A percentile compares a stretch with the other conserved stretches of the same genome.
Evolutionary conservation across 2,888 invertebrate species (phyloP).

Genomic region (Xestia sexstrigata): DNA sequence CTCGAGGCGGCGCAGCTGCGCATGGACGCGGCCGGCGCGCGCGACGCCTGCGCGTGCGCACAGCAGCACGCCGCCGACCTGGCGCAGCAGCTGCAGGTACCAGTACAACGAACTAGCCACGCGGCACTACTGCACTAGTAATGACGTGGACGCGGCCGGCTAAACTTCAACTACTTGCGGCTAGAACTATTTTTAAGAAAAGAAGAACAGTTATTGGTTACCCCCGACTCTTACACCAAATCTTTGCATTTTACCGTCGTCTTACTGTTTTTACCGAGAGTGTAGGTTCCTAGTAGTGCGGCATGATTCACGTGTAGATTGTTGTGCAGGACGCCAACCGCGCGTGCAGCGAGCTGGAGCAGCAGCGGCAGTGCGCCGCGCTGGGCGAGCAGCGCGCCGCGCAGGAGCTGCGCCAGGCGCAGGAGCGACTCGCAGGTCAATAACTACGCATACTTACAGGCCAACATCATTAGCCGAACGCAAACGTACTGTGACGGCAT

Average conservation of each 20-base stretch:
- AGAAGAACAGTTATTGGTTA: not conserved
- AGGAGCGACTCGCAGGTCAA: conserved; percentile 79
- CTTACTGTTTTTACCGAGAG: not conserved
- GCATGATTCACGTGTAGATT: conserved; percentile 55
- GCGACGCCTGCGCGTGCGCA: conserved; percentile 84
- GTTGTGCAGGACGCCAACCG: conserved; percentile 88
- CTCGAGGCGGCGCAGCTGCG: conserved; percentile 86
- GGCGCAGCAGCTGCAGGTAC: conserved; percentile 88
- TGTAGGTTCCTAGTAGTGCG: conserved; percentile 48
- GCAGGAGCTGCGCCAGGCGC: conserved; percentile 89
- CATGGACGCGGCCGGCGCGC: conserved; percentile 85
- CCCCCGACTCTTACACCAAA: not conserved
- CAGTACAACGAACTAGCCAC: conserved; percentile 52
- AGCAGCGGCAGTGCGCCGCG: conserved; percentile 83
- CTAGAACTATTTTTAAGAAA: not conserved
- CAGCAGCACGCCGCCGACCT: conserved; percentile 88
- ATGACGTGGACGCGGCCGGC: not conserved
- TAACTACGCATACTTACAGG: not conserved
- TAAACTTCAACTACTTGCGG: not conserved
- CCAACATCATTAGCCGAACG: not conserved
- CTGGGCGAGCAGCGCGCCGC: conserved; percentile 88
- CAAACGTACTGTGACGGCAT: not conserved
- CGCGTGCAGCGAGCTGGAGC: conserved; percentile 89
- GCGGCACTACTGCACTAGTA: conserved; percentile 1
- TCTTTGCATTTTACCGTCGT: not conserved